Base-by-base conservation (phyloP, 2,113 vertebrate genomes). In the Pongo pygmaeus region DNA sequence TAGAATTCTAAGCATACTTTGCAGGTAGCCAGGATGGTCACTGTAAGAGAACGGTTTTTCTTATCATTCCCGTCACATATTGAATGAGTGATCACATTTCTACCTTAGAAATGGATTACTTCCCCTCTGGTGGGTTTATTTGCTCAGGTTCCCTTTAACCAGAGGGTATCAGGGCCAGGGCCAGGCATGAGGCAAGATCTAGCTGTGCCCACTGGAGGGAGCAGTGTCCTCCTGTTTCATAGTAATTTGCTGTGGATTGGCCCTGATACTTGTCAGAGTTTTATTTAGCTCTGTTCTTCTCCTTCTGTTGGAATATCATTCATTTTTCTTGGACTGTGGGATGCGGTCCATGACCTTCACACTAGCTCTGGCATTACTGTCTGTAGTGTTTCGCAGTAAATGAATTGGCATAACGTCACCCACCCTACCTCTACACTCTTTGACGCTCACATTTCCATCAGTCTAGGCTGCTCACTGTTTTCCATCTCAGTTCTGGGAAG, bases 401-500 rank as follows among this genome's bases (percentile, higher is more conserved):
- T 89, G 43, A 97, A 95, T 96, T 97, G 69, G 46, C 92, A 30
- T 48, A 13, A 95, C 64, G 43, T 94, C 87, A 91, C 55, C n/a
- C 5, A 40, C 91, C 84, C 81, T 70, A 77, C 97, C 94, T 97
- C 94, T 88, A 67, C 89, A 80, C 70, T 67, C 81, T 93, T 95
- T 72, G 91, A 81, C 86, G 75, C 91, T 97, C 98, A 81, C 61
- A 90, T 98, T 96, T 91, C 88, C 38, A 95, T 97, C 75, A 25
- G 89, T 52, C 83, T 13, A 40, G 77, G 69, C 86, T 98, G 95
- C 89, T 98, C 78, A 85, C 94, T 97, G 92, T 98, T 98, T 97
- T 98, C 84, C 90, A 93, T 97, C 97, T 96, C 46, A 92, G 95
- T 98, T 98, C 50, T 84, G 92, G 91, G 96, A 98, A 96, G 95